Percentiles rank a stretch among this genome's conserved stretches.
Evolutionary conservation across 2,113 vertebrate species (phyloP).

Genomic region (Anguilla japonica): DNA sequence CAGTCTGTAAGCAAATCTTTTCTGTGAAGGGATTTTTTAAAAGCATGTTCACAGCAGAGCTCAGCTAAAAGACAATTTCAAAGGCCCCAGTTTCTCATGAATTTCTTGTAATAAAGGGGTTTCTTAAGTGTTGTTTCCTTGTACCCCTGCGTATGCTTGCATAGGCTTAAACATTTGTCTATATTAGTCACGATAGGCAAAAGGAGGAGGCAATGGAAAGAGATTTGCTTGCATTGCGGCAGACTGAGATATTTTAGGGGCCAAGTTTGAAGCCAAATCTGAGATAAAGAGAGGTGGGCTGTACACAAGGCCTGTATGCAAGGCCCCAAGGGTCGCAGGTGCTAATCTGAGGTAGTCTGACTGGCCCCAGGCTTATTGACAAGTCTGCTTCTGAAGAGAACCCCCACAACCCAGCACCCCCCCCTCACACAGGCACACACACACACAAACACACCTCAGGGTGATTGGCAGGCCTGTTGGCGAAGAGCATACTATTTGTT

Average conservation of each 20-base stretch:
- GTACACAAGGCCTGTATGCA: background rate
- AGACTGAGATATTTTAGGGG: background rate
- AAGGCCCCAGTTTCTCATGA: background rate
- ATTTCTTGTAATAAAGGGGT: background rate
- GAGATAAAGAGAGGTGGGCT: background rate
- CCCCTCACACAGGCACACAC: background rate
- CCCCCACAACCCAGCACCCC: background rate
- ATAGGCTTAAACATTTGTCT: background rate
- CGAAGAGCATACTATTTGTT: background rate
- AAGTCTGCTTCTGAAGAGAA: background rate
- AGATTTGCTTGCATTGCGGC: background rate
- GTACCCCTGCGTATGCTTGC: background rate
- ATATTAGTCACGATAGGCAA: background rate
- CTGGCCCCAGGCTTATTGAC: background rate
- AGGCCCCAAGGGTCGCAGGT: background rate
- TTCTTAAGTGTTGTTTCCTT: background rate
- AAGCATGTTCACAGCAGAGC: background rate
- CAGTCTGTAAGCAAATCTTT: slow-evolving; percentile 1
- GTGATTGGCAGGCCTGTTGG: slow-evolving; percentile 10
- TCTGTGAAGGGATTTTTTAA: background rate
- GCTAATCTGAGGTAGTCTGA: background rate
- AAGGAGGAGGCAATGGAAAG: background rate
- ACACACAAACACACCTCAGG: background rate
- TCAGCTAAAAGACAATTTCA: background rate
- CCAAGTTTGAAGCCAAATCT: background rate